phyloP scores from a whole-genome alignment of 2,797 vertebrate species.

The Sitta carolinensis region DNA sequence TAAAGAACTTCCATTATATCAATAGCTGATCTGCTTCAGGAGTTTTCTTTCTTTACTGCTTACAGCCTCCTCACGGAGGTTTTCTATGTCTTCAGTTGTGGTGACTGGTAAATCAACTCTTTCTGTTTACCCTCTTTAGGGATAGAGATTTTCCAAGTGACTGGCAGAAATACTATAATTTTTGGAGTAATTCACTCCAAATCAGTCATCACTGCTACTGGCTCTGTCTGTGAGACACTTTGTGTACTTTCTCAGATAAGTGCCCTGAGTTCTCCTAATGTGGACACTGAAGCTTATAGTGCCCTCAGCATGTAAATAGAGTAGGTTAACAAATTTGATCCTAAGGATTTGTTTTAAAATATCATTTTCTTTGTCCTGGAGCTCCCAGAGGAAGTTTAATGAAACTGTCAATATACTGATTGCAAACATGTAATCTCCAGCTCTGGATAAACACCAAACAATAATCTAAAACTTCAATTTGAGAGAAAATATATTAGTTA shows the following conservation, averaged over 20 bases:
- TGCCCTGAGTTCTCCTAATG: accelerated
- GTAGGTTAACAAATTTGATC: neutral
- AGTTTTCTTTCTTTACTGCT: neutral
- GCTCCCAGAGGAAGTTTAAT: neutral
- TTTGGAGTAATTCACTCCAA: neutral
- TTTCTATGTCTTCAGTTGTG: neutral
- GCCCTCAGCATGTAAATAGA: neutral
- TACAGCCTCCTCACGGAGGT: neutral
- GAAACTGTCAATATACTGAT: neutral
- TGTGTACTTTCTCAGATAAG: neutral
- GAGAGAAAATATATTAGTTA: neutral
- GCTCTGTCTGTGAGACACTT: neutral
- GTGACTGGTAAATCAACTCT: neutral
- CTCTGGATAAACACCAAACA: neutral
- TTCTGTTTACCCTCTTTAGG: neutral
- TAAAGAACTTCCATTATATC: neutral
- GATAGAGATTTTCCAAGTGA: neutral
- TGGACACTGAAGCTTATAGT: neutral
- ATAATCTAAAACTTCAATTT: neutral
- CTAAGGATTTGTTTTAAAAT: neutral
- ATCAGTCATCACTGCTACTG: neutral
- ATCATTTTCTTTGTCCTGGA: neutral
- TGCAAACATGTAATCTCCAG: neutral
- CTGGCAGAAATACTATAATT: neutral
- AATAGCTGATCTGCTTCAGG: neutral